Base-by-base conservation (phyloP, 2,888 invertebrate species). In the Ariolimax columbianus region DNA sequence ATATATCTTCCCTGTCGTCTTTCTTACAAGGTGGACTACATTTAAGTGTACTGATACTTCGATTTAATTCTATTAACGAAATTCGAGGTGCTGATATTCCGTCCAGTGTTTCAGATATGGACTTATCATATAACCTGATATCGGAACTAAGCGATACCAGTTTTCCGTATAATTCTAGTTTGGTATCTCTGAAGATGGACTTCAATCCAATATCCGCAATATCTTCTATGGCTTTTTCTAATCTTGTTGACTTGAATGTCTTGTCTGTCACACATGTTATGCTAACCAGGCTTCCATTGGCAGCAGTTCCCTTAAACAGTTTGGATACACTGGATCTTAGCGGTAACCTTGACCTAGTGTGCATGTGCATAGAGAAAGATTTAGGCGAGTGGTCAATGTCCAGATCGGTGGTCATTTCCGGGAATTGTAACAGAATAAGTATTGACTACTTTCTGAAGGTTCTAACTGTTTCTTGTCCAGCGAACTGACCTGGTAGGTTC, bases 171-270 rank as follows among this genome's bases (percentile, higher is more conserved):
- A 72, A 72, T 33, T 70, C 81, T n/a, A 1, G 0, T 0, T 33
- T 81, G 14, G 38, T 23, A 14, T n/a, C 47, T 0, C 38, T 81
- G 0, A 30, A 19, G 14, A 26, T 81, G 9, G 51, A 51, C 23
- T 72, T 14, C 6, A 81, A 81, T n/a, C 81, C 81, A 36, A 70
- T 81, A 14, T 36, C 81, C 17, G n/a, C 30, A n/a, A 55, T 81
- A 11, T 72, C 72, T 2, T 17, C 51, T 9, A 0, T 11, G 4
- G 70, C 81, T 9, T 81, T 81, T 59, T 23, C 36, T 14, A 51
- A 51, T 55, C 36, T 81, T 14, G 33, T 23, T 2, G 17, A 38
- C 3, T 47, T 81, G 1, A 6, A 9, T 2, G 0, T 23, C 0
- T 36, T 81, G 26, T 47, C 70, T 0, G 4, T 81, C 19, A 38